Evolutionary conservation across 1,140 invertebrate genomes (phyloP), one percentile per base, ranked within the genome.

Genomic region (Temnothorax longispinosus): DNA sequence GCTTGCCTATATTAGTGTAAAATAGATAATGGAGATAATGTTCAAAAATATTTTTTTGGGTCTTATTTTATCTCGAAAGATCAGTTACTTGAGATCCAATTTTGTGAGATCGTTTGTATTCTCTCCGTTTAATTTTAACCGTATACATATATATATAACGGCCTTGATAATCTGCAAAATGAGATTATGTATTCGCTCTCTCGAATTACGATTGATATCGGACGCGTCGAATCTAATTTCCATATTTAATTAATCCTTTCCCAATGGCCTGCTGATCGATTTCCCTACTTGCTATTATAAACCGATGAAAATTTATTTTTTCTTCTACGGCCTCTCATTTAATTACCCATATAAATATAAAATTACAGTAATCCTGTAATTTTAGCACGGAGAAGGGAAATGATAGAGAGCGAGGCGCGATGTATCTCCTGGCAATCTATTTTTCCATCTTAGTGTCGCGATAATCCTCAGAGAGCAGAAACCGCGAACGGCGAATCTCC

Each of bases 181-280:
- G 18, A 82, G 8, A 60, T 71, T 54, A 18, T n/a, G 15, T 18
- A 54, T 15, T 60, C 27, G 67, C n/a, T 35, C 41, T 74, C 69
- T 62, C 44, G 18, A 47, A 38, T 47, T 74, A 35, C 27, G n/a
- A 84, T 18, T 60, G 18, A 84, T 27, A 69, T 84, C 32, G 54
- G 13, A 18, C 27, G n/a, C 41, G n/a, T 47, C 44, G 41, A n/a
- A 84, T 74, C 58, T 54, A 84, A 84, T 84, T 75, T 50, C 54
- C 80, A 72, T 18, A 41, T 72, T 74, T 58, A 74, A 82, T 58
- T 82, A 58, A 72, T 35, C 18, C 54, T 58, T 27, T 35, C 52
- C 4, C 32, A 41, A 56, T 81, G 21, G 67, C 41, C 21, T 0
- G 52, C 27, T 82, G 54, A 82, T 74, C 80, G 54, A 82, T 44